These are phyloP conservation scores for Beroe ovata DNA, from an alignment of 37 sponge, comb jelly and placozoan genomes.

Conservation along the genomic window DNA sequence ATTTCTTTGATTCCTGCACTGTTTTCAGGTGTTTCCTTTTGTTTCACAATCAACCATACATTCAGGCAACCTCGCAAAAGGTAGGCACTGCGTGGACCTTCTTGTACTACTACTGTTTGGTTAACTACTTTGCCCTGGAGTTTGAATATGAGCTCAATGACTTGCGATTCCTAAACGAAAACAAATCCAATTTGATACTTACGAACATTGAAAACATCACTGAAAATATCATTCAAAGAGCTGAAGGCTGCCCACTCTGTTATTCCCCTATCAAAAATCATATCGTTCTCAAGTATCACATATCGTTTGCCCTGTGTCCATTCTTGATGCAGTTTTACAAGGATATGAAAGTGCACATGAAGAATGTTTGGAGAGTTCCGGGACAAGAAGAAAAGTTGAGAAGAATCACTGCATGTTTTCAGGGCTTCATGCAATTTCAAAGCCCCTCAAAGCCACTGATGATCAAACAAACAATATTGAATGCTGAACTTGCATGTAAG, in stretches of 20 bases:
- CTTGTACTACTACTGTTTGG: constrained; percentile 38
- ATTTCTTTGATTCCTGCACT: constrained; percentile 37
- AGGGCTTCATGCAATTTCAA: constrained; percentile 3
- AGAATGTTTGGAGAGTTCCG: constrained; percentile 14
- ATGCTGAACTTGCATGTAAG: constrained; percentile 4
- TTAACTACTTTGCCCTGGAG: constrained; percentile 8
- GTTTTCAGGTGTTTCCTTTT: constrained; percentile 26
- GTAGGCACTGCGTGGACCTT: constrained; percentile 61
- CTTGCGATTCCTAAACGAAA: background rate
- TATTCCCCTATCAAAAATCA: background rate
- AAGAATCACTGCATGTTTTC: background rate
- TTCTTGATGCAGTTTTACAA: constrained; percentile 27
- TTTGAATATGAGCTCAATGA: constrained; percentile 18
- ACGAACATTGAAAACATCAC: background rate
- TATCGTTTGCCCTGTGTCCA: constrained; percentile 26
- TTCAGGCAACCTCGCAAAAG: background rate
- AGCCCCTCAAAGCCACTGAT: background rate
- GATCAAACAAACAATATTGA: constrained; percentile 11
- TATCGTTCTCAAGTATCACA: constrained; percentile 26
- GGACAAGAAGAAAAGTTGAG: background rate
- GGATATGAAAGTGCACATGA: constrained; percentile 27
- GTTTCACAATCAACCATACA: constrained; percentile 10
- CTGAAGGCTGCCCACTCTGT: constrained; percentile 28
- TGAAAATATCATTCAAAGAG: constrained; percentile 2
- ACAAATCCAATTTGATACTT: background rate